These are phyloP conservation scores for Cuculus canorus DNA, from an alignment of 2,797 vertebrate species.

Conservation along the genomic window DNA sequence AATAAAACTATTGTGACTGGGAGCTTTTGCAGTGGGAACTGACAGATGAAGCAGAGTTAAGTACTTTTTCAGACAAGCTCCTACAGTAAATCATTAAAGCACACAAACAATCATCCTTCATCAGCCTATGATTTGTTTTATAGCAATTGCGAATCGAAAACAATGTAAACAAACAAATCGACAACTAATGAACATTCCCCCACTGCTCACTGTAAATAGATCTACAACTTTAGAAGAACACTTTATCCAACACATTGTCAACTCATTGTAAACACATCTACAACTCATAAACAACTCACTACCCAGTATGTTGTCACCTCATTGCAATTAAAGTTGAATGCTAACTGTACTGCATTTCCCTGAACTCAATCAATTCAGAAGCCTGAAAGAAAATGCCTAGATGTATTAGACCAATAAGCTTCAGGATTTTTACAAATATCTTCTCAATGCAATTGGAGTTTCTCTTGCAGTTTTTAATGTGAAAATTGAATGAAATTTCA, in stretches of 20 bases:
- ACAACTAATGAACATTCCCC: constrained; percentile 80
- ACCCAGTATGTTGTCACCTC: constrained; percentile 82
- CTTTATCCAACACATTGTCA: constrained; percentile 85
- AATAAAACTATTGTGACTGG: constrained; percentile 82
- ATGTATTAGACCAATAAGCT: constrained; percentile 19
- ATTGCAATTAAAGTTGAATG: constrained; percentile 82
- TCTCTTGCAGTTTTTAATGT: neutral
- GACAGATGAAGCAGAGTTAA: constrained; percentile 80
- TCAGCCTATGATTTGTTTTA: constrained; percentile 78
- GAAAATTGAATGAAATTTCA: constrained; percentile 15
- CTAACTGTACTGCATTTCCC: constrained; percentile 77
- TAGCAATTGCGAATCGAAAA: constrained; percentile 81
- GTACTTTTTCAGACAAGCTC: constrained; percentile 79
- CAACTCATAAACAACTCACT: constrained; percentile 85
- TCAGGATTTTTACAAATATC: constrained; percentile 3
- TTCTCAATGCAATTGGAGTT: constrained; percentile 3
- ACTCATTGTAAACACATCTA: constrained; percentile 84
- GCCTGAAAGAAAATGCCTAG: constrained; percentile 54
- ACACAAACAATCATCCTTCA: constrained; percentile 79
- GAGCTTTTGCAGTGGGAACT: constrained; percentile 78
- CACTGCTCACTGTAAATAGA: constrained; percentile 79
- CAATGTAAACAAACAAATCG: constrained; percentile 84
- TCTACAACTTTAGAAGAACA: constrained; percentile 81
- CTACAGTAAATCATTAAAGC: constrained; percentile 81
- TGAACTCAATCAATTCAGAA: constrained; percentile 70